Percentiles rank a stretch among this genome's conserved stretches.
Evolutionary conservation across 2,113 vertebrate species (phyloP).

Genomic region (Sardina pilchardus): DNA sequence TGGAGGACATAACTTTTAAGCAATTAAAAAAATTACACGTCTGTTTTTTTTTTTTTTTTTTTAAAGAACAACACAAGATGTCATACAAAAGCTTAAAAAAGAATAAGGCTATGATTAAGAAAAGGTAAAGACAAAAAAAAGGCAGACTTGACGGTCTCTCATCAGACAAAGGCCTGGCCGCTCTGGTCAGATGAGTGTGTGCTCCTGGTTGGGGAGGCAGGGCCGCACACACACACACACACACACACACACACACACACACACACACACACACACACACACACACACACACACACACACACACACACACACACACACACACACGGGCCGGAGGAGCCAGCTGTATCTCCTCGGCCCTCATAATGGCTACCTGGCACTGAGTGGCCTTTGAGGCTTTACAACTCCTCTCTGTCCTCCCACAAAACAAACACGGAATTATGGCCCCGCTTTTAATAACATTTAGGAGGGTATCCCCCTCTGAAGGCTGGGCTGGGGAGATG

Average conservation of each 20-base stretch:
- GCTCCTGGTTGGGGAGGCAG: neutral
- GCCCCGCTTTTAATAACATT: conserved; percentile 82
- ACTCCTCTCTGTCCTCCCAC: conserved; percentile 45
- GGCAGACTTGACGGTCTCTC: neutral
- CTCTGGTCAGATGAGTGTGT: neutral
- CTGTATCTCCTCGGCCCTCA: conserved; percentile 70
- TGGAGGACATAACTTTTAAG: conserved; percentile 41
- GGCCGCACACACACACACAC: neutral
- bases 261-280: neutral
- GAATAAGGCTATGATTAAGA: neutral
- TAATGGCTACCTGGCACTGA: conserved; percentile 78
- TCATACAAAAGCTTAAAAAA: neutral
- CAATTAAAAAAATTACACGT: conserved; percentile 29
- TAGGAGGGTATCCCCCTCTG: conserved; percentile 69
- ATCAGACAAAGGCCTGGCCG: neutral
- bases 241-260: neutral
- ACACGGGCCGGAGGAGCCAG: conserved; percentile 26
- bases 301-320: neutral
- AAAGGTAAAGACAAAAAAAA: neutral
- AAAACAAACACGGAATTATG: conserved; percentile 73
- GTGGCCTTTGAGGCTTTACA: conserved; percentile 71
- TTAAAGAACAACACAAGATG: neutral
- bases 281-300: neutral
- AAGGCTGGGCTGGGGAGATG: neutral
- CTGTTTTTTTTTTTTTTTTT: too few species aligned